Base-by-base conservation (phyloP, 1,140 invertebrate species). In the Catajapyx aquilonaris region DNA sequence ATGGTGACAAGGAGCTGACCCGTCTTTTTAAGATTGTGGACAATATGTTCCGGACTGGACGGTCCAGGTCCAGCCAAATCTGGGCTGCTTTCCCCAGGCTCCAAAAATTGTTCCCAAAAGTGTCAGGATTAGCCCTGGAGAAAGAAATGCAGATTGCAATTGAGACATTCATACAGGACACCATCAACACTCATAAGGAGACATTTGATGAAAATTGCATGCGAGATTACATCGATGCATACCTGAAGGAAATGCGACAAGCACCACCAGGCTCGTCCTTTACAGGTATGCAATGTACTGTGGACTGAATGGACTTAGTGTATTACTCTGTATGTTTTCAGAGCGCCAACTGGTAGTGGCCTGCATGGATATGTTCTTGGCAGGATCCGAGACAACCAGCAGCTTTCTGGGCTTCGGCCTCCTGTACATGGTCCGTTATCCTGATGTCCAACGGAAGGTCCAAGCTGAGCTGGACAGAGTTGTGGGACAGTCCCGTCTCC, bases 371-470 rank as follows among this genome's bases (percentile, higher is more conserved):
- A 23, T 53, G 3, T 49, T 53, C 36, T 28, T 30, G 0, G 49
- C 49, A 31, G 49, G 66, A 2, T 51, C 64, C 10, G 66, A 69
- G 44, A 66, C 64, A 1, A 62, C 62, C 1, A 54, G 56, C 3
- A 63, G 55, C 11, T 52, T 61, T 9, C 41, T 69, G 1, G 47
- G 55, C 5, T 68, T 67, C 56, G 47, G 60, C 1, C 43, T 69
- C 16, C 46, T 69, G 2, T 55, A 60, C 33, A 51, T 68, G 39
- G 45, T 65, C 3, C 48, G 52, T 21, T 46, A 66, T 46, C 60
- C 59, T 1, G 52, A 66, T 4, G 48, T 66, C n/a, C 61, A 65
- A 44, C 36, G 40, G 1, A 54, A 55, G 35, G 49, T 69, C 5
- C 56, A 59, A 35, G 45, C 56, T 16, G 67, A 71, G 46, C 52